Base-by-base conservation (phyloP, 2,888 invertebrate genomes). In the Apeira syringaria region DNA sequence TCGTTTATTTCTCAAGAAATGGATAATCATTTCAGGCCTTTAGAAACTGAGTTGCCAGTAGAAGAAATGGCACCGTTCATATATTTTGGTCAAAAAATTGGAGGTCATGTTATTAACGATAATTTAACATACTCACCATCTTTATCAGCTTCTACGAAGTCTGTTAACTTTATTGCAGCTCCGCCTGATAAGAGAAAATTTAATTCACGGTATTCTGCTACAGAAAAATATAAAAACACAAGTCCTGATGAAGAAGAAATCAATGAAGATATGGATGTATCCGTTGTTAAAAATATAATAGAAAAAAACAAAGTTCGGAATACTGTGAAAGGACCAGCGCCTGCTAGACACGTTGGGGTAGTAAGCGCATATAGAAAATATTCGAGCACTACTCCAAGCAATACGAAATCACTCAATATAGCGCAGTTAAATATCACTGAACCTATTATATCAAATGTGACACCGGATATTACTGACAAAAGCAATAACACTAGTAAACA, bases 61-160 rank as follows among this genome's bases (percentile, higher is more conserved):
- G 93, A 93, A 68, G 94, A 94, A 60, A 91, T 94, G 85, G 91
- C 92, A 32, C 94, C 94, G 6, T 94, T 94, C 72, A 82, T 94
- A 42, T 93, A 91, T 64, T 94, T 94, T 65, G 94, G 94, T 0
- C 92, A 94, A 63, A 94, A 94, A 66, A 63, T 90, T 26, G 86
- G 78, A 5, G 80, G 85, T 1, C 77, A 63, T 45, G 58, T 63
- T 8, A 78, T 89, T 9, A 82, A 59, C 44, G 90, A 89, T 46
- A 90, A 89, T 51, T 67, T 89, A 6, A 89, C 88, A 0, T 77
- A 85, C 57, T 81, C 85, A 9, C 87, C 89, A n/a, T 79, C 79
- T 12, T 53, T 85, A 29, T 86, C 86, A 27, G 86, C 89, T n/a
- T 89, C 89, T 2, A 90, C 89, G 2, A 89, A 90, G 60, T 79